Percentiles rank a stretch among this genome's conserved stretches.
Evolutionary conservation across 2,113 vertebrate species (phyloP).

Genomic region (Macaca mulatta): DNA sequence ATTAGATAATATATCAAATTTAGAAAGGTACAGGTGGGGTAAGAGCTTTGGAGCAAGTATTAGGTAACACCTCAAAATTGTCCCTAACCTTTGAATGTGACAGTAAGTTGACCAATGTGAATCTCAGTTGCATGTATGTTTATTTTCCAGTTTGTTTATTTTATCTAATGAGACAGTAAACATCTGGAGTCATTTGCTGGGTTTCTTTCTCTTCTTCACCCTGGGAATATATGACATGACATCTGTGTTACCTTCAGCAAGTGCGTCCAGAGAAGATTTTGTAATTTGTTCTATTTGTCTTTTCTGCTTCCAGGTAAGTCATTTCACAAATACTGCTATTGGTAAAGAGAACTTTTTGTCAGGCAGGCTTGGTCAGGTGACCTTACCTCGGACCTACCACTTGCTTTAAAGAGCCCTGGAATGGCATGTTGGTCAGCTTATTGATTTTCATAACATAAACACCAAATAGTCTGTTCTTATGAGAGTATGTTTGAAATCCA

Average conservation of each 20-base stretch:
- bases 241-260: slow-evolving; percentile 88
- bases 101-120: neutral
- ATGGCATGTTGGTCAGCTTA: neutral
- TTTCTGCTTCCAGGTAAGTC: slow-evolving; percentile 95
- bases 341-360: slow-evolving; percentile 15
- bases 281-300: slow-evolving; percentile 95
- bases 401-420: neutral
- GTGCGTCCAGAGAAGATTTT: slow-evolving; percentile 94
- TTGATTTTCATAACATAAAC: neutral
- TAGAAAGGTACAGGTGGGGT: neutral
- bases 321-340: neutral
- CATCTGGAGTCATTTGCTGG: slow-evolving; percentile 96
- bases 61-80: neutral
- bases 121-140: slow-evolving; percentile 47
- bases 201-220: slow-evolving; percentile 94
- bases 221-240: slow-evolving; percentile 94
- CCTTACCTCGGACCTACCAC: neutral
- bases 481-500: slow-evolving; percentile 27
- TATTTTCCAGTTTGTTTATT: slow-evolving; percentile 90
- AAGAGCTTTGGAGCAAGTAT: neutral
- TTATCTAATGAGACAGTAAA: slow-evolving; percentile 96
- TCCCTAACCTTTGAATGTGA: neutral
- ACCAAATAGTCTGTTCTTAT: neutral
- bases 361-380: neutral
- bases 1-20: neutral